Conservation (phyloP, 2,113 vertebrate genomes). For the Alosa alosa region DNA sequence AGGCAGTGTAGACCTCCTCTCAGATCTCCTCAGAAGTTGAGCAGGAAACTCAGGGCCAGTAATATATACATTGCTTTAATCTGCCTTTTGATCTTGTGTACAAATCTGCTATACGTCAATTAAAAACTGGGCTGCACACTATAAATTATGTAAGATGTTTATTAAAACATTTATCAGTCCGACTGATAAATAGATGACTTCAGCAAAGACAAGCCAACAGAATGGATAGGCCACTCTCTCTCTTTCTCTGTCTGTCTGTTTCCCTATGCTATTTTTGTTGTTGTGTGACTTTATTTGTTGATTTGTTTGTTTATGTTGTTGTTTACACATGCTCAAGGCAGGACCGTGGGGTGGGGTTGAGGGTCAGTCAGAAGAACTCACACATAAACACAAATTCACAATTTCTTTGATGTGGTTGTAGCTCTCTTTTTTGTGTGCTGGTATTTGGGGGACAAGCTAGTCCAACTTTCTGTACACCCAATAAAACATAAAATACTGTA, state of each 20-base stretch:
- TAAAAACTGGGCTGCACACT: slow-evolving; percentile 72
- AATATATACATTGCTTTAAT: slow-evolving; percentile 77
- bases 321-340: background rate
- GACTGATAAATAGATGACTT: slow-evolving; percentile 76
- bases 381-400: background rate
- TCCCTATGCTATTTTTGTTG: slow-evolving; percentile 36
- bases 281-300: background rate
- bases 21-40: slow-evolving; percentile 65
- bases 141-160: slow-evolving; percentile 78
- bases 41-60: slow-evolving; percentile 55
- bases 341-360: background rate
- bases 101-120: slow-evolving; percentile 75
- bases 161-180: slow-evolving; percentile 80
- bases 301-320: background rate
- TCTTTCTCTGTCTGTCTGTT: slow-evolving; percentile 25
- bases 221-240: slow-evolving; percentile 62
- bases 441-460: background rate
- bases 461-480: background rate
- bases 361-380: background rate
- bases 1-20: slow-evolving; percentile 63
- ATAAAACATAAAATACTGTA: background rate
- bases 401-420: background rate
- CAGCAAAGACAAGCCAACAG: slow-evolving; percentile 66
- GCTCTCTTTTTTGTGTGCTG: background rate
- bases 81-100: slow-evolving; percentile 72